A percentile compares a stretch with the other conserved stretches of the same genome.
These are phyloP conservation scores for Hirundo rustica DNA, from an alignment of 2,797 vertebrate species.

Conservation along the genomic window DNA sequence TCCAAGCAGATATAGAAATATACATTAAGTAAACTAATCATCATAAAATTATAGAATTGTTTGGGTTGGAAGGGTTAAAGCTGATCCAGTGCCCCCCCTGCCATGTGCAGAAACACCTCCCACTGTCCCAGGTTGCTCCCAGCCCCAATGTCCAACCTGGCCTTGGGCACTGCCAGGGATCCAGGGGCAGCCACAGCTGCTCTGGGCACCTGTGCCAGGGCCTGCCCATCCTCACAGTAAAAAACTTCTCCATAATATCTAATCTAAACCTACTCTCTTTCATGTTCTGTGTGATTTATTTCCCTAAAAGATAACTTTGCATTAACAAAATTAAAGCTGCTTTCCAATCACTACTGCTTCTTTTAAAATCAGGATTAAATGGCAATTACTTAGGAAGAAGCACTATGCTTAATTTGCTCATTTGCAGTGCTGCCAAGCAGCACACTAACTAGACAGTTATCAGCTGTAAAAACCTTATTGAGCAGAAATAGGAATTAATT, in stretches of 20 bases:
- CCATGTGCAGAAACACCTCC: neutral
- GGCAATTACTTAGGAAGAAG: conserved; percentile 5
- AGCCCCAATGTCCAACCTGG: neutral
- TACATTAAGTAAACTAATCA: neutral
- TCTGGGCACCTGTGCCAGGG: neutral
- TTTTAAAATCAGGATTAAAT: neutral
- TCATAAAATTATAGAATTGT: neutral
- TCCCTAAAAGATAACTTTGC: neutral
- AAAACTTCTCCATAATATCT: neutral
- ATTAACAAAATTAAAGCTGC: neutral
- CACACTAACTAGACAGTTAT: neutral
- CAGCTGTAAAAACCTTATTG: conserved; percentile 8
- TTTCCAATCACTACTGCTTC: neutral
- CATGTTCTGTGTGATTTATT: neutral
- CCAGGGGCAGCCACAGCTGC: neutral
- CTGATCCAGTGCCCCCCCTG: accelerated
- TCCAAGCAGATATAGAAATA: neutral
- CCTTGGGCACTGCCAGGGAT: neutral
- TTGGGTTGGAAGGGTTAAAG: neutral
- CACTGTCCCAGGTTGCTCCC: neutral
- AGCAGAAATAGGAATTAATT: conserved; percentile 26
- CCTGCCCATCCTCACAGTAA: neutral
- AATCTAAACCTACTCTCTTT: neutral
- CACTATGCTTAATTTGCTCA: conserved; percentile 24
- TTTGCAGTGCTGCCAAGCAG: conserved; percentile 24